Evolutionary conservation across 2,797 vertebrate genomes (phyloP).

Genomic region (Pachyuromys duprasi): DNA sequence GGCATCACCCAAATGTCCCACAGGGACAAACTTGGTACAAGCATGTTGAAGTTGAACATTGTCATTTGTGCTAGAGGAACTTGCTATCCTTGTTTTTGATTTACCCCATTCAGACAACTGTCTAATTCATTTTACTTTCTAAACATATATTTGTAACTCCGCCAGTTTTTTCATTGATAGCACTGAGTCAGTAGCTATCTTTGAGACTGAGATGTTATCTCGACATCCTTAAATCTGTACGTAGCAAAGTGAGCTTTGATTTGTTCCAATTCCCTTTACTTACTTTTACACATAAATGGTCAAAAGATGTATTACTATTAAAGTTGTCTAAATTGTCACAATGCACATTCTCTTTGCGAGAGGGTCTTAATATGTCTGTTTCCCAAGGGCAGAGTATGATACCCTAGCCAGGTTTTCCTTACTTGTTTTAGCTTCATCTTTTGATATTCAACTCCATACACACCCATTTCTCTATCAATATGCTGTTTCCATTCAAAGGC

Average conservation of each 20-base stretch:
- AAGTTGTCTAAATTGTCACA: neutral
- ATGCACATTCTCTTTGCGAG: neutral
- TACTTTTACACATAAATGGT: neutral
- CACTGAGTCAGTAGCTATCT: too few species aligned
- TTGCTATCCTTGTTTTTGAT: neutral
- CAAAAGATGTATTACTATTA: neutral
- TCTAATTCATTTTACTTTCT: constrained; percentile 39
- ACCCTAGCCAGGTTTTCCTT: neutral
- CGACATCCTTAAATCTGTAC: neutral
- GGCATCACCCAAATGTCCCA: neutral
- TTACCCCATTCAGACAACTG: neutral
- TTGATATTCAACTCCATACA: neutral
- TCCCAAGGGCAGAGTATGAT: neutral
- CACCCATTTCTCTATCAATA: neutral
- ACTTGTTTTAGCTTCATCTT: neutral
- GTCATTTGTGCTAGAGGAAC: neutral
- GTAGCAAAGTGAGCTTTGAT: neutral
- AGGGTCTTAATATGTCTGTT: neutral
- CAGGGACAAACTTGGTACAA: neutral
- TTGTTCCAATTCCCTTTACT: neutral
- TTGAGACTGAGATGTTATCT: neutral
- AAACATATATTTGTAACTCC: neutral
- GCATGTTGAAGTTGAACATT: neutral
- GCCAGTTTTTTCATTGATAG: neutral
- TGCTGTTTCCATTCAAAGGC: neutral